phyloP scores from a whole-genome alignment of 2,113 vertebrate genomes.

The Hypocryptadius cinnamomeus region DNA sequence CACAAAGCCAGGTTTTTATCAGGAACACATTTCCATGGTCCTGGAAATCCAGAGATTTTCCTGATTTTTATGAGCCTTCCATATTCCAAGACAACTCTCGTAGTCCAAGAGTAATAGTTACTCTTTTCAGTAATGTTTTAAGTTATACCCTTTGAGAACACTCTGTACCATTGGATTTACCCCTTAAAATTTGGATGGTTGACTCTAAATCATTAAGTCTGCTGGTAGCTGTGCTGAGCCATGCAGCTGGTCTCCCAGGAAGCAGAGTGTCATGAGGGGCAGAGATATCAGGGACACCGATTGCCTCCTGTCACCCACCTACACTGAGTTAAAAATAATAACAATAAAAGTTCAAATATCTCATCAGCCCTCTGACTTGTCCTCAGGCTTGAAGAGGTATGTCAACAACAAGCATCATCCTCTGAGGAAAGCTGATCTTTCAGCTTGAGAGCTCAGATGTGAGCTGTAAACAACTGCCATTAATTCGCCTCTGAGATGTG shows the following conservation, averaged over 20 bases:
- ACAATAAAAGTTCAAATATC: background rate
- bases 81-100: background rate
- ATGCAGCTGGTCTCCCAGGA: background rate
- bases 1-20: background rate
- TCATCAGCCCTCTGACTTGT: background rate
- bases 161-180: background rate
- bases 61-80: background rate
- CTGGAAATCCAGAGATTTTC: background rate
- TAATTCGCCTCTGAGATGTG: background rate
- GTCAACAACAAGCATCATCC: background rate
- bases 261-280: background rate
- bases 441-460: background rate
- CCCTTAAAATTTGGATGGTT: background rate
- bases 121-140: background rate
- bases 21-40: background rate
- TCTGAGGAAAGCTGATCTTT: background rate
- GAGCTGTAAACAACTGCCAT: conserved; percentile 24
- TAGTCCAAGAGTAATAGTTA: background rate
- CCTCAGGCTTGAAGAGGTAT: background rate
- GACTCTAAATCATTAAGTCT: background rate
- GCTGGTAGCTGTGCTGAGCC: background rate
- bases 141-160: background rate
- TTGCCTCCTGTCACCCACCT: background rate
- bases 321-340: conserved; percentile 22
- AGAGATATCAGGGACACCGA: background rate